These are phyloP conservation scores for Cerastoderma edule DNA, from an alignment of 2,888 invertebrate genomes.

Conservation along the genomic window DNA sequence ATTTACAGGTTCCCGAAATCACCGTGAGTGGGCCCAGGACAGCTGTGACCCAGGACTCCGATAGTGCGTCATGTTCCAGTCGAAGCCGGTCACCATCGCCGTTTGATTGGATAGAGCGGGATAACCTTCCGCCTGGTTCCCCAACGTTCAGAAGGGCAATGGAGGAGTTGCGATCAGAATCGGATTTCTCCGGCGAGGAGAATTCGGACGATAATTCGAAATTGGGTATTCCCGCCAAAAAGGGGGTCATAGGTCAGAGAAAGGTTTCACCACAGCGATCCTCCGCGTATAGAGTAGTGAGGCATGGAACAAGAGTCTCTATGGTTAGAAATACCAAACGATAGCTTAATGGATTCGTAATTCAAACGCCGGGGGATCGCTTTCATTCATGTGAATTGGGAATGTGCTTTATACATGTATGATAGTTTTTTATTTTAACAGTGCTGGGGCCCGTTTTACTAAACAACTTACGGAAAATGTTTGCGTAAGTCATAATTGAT, in stretches of 20 bases:
- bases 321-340: conserved; percentile 4
- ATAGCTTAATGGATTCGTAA: too few species aligned
- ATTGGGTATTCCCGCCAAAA: background rate
- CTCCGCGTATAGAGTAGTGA: conserved; percentile 15
- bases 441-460: too few species aligned
- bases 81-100: conserved; percentile 8
- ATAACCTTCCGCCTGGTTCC: conserved; percentile 11
- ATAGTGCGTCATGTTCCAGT: conserved; percentile 1
- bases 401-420: too few species aligned
- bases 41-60: conserved; percentile 1
- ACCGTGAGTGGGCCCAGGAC: background rate
- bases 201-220: conserved; percentile 5
- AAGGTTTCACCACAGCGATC: background rate
- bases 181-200: conserved; percentile 9
- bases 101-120: conserved; percentile 6
- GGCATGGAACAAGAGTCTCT: conserved; percentile 8
- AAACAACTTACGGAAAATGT: too few species aligned
- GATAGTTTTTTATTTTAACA: too few species aligned
- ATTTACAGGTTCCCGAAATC: conserved; percentile 9
- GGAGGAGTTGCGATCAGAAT: conserved; percentile 10
- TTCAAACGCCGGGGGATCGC: too few species aligned
- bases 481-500: too few species aligned
- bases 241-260: conserved; percentile 5
- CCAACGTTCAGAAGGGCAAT: conserved; percentile 20
- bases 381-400: too few species aligned